These are phyloP conservation scores for Eupithecia centaureata DNA, from an alignment of 2,888 invertebrate species.

Conservation along the genomic window DNA sequence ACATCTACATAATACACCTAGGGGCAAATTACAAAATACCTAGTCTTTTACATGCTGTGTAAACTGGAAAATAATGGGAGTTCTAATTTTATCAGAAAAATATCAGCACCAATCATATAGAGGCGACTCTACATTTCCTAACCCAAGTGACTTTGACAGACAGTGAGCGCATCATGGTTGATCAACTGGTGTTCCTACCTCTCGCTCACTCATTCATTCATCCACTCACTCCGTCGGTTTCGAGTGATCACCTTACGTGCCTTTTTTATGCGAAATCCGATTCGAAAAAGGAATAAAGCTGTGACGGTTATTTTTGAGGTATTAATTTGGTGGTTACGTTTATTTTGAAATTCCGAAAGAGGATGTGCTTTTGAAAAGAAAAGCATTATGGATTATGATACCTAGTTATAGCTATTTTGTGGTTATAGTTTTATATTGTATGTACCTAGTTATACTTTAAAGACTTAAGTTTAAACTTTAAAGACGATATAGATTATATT, in stretches of 20 bases:
- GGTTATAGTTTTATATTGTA: too few species aligned
- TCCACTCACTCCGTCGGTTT: conserved; percentile 67
- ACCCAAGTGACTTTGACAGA: conserved; percentile 71
- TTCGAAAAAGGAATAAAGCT: conserved; percentile 55
- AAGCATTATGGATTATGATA: too few species aligned
- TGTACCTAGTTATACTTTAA: too few species aligned
- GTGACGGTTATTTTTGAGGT: conserved; percentile 44
- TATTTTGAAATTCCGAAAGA: too few species aligned
- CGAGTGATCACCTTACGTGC: conserved; percentile 77
- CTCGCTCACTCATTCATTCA: conserved; percentile 65
- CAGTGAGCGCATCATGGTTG: conserved; percentile 75
- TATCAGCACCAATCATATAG: conserved; percentile 10
- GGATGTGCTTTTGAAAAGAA: background rate
- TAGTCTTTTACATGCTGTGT: background rate
- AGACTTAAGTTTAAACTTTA: too few species aligned
- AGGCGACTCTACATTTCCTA: conserved; percentile 59
- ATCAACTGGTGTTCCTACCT: conserved; percentile 80
- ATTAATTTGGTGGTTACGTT: conserved; percentile 20
- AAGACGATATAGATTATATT: too few species aligned
- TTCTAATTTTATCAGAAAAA: background rate
- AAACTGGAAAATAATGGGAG: background rate
- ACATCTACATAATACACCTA: background rate
- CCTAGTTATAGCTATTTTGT: too few species aligned
- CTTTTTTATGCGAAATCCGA: conserved; percentile 55
- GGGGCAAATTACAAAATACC: background rate